These are phyloP conservation scores for Brienomyrus longianalis DNA, from an alignment of 2,113 vertebrate species.

Conservation along the genomic window DNA sequence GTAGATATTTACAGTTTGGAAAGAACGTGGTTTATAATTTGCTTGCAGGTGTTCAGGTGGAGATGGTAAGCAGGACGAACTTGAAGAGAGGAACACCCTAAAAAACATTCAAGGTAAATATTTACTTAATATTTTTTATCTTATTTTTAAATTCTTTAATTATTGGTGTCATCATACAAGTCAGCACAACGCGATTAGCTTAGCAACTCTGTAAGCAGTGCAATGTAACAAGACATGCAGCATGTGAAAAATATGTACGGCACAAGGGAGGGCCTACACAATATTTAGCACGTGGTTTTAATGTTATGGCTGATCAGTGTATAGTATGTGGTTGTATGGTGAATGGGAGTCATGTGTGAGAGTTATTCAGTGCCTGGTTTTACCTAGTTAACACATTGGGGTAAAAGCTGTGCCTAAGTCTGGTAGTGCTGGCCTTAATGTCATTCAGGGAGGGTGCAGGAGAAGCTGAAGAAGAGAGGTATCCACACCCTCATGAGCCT, in stretches of 20 bases:
- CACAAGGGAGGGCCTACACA: neutral
- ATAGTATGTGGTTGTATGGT: neutral
- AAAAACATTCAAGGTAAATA: conserved; percentile 35
- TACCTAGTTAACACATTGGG: no score
- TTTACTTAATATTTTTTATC: neutral
- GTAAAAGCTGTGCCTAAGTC: neutral
- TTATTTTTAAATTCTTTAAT: neutral
- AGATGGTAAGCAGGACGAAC: conserved; percentile 35
- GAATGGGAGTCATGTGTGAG: neutral
- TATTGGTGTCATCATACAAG: neutral
- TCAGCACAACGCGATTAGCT: neutral
- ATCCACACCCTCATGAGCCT: conserved; percentile 57
- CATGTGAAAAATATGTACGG: neutral
- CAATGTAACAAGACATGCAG: neutral
- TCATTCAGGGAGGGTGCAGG: conserved; percentile 48
- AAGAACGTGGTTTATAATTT: neutral
- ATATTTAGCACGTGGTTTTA: neutral
- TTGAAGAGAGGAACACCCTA: conserved; percentile 37
- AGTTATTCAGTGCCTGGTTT: neutral
- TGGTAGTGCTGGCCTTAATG: neutral
- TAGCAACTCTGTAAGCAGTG: neutral
- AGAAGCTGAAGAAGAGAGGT: conserved; percentile 51
- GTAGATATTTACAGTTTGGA: neutral
- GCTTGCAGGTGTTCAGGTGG: conserved; percentile 45
- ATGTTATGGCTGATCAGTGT: neutral